phyloP scores from a whole-genome alignment of 2,888 invertebrate species.

The Philereme vetulata region DNA sequence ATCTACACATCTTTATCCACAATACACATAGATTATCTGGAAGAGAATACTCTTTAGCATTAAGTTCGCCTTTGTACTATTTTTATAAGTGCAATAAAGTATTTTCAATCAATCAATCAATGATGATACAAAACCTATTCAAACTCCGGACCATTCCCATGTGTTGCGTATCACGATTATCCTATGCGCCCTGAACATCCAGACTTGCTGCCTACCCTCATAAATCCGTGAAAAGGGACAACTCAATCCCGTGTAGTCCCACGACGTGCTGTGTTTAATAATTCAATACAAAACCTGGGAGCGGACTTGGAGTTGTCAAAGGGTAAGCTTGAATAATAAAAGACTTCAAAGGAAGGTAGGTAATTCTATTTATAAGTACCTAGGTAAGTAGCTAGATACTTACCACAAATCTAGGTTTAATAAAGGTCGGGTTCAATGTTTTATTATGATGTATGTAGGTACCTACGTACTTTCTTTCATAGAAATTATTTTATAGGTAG shows the following conservation, averaged over 20 bases:
- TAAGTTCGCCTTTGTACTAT: too few species aligned
- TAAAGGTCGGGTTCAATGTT: too few species aligned
- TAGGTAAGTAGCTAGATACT: too few species aligned
- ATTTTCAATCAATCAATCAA: too few species aligned
- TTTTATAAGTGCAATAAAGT: too few species aligned
- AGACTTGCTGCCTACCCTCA: constrained; percentile 24
- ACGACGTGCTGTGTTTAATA: constrained; percentile 29
- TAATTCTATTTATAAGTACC: too few species aligned
- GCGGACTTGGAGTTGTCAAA: not conserved
- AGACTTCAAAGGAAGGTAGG: not conserved
- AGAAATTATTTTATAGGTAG: too few species aligned
- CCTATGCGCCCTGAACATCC: constrained; percentile 11
- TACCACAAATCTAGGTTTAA: too few species aligned
- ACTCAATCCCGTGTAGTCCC: constrained; percentile 27
- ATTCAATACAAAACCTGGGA: constrained; percentile 27
- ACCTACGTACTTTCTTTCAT: too few species aligned
- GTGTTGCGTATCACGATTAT: constrained; percentile 3
- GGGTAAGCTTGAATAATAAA: not conserved
- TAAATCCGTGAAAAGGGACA: constrained; percentile 34
- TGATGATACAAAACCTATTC: constrained; percentile 9
- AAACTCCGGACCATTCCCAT: constrained; percentile 8
- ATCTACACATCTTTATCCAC: too few species aligned
- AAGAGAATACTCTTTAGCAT: not conserved
- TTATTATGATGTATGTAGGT: too few species aligned
- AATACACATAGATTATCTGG: not conserved